Evolutionary conservation across 2,888 invertebrate species (phyloP), one percentile per base, ranked within the genome.

Genomic region (Perithous albicinctus): DNA sequence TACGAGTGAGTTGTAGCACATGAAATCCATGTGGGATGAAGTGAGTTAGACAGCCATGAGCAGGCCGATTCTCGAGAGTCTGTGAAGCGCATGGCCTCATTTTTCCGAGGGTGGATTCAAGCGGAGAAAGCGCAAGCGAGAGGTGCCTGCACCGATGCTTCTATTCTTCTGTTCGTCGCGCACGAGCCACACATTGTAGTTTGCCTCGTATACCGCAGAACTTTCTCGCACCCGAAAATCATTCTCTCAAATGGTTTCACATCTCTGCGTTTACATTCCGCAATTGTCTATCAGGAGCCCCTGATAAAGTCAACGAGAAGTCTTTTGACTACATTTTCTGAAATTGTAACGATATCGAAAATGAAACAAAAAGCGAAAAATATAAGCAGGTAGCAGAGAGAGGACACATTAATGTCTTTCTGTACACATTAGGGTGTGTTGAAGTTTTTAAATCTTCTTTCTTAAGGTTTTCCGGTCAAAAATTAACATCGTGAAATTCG

Each of bases 1-100:
- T 61, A 59, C 18, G 23, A 77, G 72, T 18, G 63, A 61, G 61
- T n/a, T n/a, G 74, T 15, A 32, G 35, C 35, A 59, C 32, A 59
- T 59, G 59, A 32, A 35, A 32, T 8, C 32, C 15, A n/a, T 23
- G 10, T 23, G 59, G 72, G 66, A 38, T 61, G 43, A 54, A 54
- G 75, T 29, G 75, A 59, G 75, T 35, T 38, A 41, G 56, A 69
- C 26, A 69, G 48, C 48, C 46, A 29, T 64, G 70, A 46, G 48
- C 20, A 69, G 74, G 69, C 77, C 74, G 82, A 78, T 78, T 82
- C 66, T 15, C 66, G 59, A 70, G 78, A 78, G 66, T 72, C 75
- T 66, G 75, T 82, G 69, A 78, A 82, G 78, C 75, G 82, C 82
- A 48, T 67, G 82, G 82, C 82, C 78, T 78, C 78, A 48, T 82